These are phyloP conservation scores for Nysson spinosus DNA, from an alignment of 2,888 invertebrate species.

Conservation along the genomic window DNA sequence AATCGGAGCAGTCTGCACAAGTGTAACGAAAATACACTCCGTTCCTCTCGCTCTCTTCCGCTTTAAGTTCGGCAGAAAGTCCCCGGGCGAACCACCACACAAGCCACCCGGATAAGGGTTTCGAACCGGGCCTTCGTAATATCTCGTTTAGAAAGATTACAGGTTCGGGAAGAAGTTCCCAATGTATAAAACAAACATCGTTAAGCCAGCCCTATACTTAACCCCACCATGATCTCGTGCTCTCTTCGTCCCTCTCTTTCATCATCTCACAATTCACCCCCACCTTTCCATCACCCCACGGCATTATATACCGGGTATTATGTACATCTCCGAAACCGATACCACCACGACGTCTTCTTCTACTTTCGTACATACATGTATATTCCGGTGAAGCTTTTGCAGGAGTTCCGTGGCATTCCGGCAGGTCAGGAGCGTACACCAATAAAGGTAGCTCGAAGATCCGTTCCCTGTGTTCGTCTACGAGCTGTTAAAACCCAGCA, in stretches of 20 bases:
- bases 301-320: slow-evolving; percentile 34
- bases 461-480: background rate
- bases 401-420: slow-evolving; percentile 1
- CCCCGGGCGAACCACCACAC: slow-evolving; percentile 40
- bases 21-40: slow-evolving; percentile 29
- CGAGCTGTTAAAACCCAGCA: slow-evolving; percentile 9
- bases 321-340: slow-evolving; percentile 30
- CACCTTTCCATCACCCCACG: no score
- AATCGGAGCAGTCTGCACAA: slow-evolving; percentile 15
- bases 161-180: slow-evolving; percentile 77
- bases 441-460: slow-evolving; percentile 11
- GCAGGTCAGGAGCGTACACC: slow-evolving; percentile 42
- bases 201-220: slow-evolving; percentile 77
- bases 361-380: slow-evolving; percentile 27
- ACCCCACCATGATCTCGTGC: slow-evolving; percentile 44
- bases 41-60: slow-evolving; percentile 14
- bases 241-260: slow-evolving; percentile 32
- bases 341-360: slow-evolving; percentile 17
- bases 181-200: slow-evolving; percentile 78
- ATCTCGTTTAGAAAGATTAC: slow-evolving; percentile 78
- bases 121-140: slow-evolving; percentile 69
- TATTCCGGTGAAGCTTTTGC: background rate
- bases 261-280: no score
- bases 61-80: slow-evolving; percentile 10
- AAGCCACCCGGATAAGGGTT: slow-evolving; percentile 36